These are phyloP conservation scores for Pristionchus fissidentatus DNA, from an alignment of 2,888 invertebrate species.

Conservation along the genomic window DNA sequence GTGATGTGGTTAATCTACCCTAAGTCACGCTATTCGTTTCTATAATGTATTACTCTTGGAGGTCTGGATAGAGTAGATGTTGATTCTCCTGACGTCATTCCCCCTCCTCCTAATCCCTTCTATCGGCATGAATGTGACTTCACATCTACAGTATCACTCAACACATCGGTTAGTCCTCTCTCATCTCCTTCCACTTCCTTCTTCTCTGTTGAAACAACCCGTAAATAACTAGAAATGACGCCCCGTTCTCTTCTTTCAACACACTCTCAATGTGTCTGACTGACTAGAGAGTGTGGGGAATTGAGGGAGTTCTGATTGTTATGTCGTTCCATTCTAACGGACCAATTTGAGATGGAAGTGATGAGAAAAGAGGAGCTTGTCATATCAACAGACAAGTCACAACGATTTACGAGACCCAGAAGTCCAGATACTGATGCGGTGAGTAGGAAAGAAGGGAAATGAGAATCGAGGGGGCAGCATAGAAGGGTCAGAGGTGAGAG, in stretches of 20 bases:
- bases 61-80: not conserved
- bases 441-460: too few species aligned
- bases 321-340: too few species aligned
- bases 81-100: conserved; percentile 20
- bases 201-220: too few species aligned
- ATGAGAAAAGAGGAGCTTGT: not conserved
- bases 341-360: not conserved
- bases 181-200: too few species aligned
- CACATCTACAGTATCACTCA: not conserved
- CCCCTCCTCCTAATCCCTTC: conserved; percentile 14
- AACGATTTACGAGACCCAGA: conserved; percentile 7
- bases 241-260: too few species aligned
- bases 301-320: too few species aligned
- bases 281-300: not conserved
- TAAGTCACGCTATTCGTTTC: too few species aligned
- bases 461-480: too few species aligned
- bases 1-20: not conserved
- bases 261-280: too few species aligned
- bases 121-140: conserved; percentile 26
- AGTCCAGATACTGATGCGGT: not conserved
- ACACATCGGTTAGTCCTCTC: conserved; percentile 28
- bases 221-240: too few species aligned
- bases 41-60: too few species aligned
- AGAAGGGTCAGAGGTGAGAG: too few species aligned
- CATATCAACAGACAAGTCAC: not conserved